These are phyloP conservation scores for Atta cephalotes DNA, from an alignment of 1,140 invertebrate species.

Conservation along the genomic window DNA sequence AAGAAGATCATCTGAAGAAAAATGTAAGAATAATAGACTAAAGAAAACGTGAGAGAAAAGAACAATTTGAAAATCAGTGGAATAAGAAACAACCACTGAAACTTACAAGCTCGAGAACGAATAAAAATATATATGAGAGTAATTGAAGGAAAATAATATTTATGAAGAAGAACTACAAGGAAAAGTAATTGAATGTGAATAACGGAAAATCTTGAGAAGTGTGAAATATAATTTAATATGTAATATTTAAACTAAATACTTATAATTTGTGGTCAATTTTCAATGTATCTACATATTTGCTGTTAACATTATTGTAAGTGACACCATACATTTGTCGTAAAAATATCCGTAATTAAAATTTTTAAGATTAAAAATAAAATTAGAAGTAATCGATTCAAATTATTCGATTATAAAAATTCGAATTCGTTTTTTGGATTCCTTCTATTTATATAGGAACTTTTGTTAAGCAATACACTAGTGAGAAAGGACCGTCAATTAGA, in stretches of 20 bases:
- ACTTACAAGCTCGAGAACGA: slow-evolving; percentile 9
- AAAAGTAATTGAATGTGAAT: not conserved
- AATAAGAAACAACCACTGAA: slow-evolving; percentile 3
- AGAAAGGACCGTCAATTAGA: no score
- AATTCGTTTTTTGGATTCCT: no score
- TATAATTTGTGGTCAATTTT: not conserved
- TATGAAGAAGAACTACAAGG: not conserved
- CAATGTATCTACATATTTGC: not conserved
- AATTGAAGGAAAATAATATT: not conserved
- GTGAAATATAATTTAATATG: not conserved
- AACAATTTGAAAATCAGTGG: not conserved
- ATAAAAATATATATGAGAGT: not conserved
- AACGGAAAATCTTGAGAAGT: not conserved
- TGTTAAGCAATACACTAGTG: not conserved
- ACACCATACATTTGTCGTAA: not conserved
- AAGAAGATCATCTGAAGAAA: not conserved
- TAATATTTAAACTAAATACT: not conserved
- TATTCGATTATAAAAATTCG: not conserved
- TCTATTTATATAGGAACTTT: no score
- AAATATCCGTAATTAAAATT: slow-evolving; percentile 12
- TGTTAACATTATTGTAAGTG: not conserved
- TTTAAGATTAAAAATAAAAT: not conserved
- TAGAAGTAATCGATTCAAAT: not conserved
- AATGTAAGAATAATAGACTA: slow-evolving; percentile 14
- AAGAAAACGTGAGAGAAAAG: not conserved